These are phyloP conservation scores for Solen grandis DNA, from an alignment of 1,140 invertebrate species.

Conservation along the genomic window DNA sequence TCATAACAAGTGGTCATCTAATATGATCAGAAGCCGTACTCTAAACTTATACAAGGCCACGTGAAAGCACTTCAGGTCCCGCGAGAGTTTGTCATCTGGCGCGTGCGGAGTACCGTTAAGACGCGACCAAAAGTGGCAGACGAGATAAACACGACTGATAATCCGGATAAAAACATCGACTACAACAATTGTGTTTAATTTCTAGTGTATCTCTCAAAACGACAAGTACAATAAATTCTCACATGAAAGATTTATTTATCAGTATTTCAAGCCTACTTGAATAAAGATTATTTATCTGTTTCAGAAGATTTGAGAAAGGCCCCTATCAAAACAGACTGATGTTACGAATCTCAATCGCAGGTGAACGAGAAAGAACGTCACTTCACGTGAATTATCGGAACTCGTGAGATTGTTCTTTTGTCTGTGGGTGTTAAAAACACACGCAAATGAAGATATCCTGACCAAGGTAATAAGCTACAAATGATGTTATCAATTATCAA, in stretches of 20 bases:
- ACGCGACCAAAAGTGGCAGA: conserved; percentile 21
- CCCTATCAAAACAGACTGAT: conserved; percentile 43
- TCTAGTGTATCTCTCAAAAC: conserved; percentile 18
- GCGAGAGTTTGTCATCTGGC: conserved; percentile 54
- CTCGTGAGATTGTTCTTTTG: conserved; percentile 10
- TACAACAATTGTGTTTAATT: conserved; percentile 26
- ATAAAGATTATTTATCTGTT: conserved; percentile 48
- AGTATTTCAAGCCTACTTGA: conserved; percentile 23
- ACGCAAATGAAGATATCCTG: conserved; percentile 42
- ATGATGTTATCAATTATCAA: too few relatives aligned
- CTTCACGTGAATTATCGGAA: conserved; percentile 22
- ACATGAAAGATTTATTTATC: conserved; percentile 54
- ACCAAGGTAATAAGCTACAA: too few relatives aligned
- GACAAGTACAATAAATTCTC: conserved; percentile 30
- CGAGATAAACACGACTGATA: conserved; percentile 33
- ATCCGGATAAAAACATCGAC: conserved; percentile 49
- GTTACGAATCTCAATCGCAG: conserved; percentile 27
- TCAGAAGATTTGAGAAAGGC: conserved; percentile 43
- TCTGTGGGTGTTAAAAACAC: conserved; percentile 40
- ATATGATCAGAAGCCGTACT: conserved; percentile 31
- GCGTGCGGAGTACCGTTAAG: conserved; percentile 52
- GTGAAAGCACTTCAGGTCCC: conserved; percentile 44
- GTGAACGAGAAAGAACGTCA: conserved; percentile 31
- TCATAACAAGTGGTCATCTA: conserved; percentile 28
- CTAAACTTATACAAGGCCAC: conserved; percentile 26